Percentiles rank a stretch among this genome's conserved stretches.
phyloP scores from a whole-genome alignment of 2,888 invertebrate species.

The Digitonthophagus gazella region DNA sequence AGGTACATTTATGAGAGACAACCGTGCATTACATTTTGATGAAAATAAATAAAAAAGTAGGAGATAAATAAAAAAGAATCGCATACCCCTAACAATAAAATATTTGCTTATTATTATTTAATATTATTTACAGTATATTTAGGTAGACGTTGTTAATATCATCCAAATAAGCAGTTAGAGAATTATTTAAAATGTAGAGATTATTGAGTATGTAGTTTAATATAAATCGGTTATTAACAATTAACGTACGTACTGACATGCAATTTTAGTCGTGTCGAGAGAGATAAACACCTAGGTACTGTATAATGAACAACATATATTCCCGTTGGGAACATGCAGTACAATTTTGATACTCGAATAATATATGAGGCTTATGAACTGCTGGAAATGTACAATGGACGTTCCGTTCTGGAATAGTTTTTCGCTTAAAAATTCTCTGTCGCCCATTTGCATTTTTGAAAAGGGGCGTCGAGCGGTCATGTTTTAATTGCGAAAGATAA shows the following conservation, averaged over 20 bases:
- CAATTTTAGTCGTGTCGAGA: not conserved
- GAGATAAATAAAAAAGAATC: not conserved
- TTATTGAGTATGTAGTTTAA: too few relatives aligned
- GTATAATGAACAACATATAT: constrained; percentile 9
- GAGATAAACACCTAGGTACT: not conserved
- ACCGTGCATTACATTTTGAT: not conserved
- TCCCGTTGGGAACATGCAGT: constrained; percentile 21
- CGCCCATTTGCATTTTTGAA: too few relatives aligned
- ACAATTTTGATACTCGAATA: constrained; percentile 24
- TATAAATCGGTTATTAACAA: not conserved
- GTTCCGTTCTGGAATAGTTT: not conserved
- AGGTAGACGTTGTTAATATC: too few relatives aligned
- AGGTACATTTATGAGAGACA: constrained; percentile 54
- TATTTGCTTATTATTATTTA: too few relatives aligned
- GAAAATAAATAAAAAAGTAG: not conserved
- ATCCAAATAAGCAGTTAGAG: too few relatives aligned
- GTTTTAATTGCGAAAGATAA: too few relatives aligned
- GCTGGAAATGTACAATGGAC: constrained; percentile 43
- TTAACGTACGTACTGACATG: not conserved
- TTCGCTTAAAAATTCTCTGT: too few relatives aligned
- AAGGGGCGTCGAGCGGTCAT: too few relatives aligned
- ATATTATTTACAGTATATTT: too few relatives aligned
- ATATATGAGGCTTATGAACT: constrained; percentile 41
- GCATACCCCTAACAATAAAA: not conserved
- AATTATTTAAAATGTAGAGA: too few relatives aligned